Conservation (phyloP, 1,140 invertebrate genomes). For the Drosophila azteca region DNA sequence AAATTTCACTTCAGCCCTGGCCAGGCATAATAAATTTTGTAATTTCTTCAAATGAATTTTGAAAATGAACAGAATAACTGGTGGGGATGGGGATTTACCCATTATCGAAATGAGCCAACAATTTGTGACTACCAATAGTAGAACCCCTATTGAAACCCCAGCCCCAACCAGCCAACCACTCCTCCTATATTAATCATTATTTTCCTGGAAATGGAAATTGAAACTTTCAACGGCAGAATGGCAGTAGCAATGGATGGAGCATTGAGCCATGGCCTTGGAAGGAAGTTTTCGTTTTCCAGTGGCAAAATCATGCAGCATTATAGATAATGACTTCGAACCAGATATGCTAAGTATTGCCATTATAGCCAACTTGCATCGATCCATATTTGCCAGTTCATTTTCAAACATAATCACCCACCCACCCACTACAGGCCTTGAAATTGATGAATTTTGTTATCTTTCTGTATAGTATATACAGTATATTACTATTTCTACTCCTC, state of each 20-base stretch:
- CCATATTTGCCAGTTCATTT: too few species aligned
- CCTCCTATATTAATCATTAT: background rate
- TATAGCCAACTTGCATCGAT: too few species aligned
- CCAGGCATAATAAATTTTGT: slow-evolving; percentile 72
- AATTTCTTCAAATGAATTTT: slow-evolving; percentile 77
- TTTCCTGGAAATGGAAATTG: slow-evolving; percentile 44
- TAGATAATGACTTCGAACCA: too few species aligned
- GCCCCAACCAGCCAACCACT: background rate
- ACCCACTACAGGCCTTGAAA: too few species aligned
- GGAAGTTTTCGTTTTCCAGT: background rate
- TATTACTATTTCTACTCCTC: too few species aligned
- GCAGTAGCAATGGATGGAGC: slow-evolving; percentile 27
- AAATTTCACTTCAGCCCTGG: slow-evolving; percentile 68
- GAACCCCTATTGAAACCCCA: background rate
- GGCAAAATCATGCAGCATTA: too few species aligned
- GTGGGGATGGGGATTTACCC: slow-evolving; percentile 3
- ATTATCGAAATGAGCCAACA: slow-evolving; percentile 55
- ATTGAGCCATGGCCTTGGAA: slow-evolving; percentile 2
- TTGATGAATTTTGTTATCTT: too few species aligned
- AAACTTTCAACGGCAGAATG: slow-evolving; percentile 21
- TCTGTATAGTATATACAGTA: too few species aligned
- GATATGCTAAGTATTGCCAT: too few species aligned
- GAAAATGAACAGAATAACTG: slow-evolving; percentile 57
- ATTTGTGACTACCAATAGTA: slow-evolving; percentile 26
- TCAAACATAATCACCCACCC: too few species aligned